A percentile compares a stretch with the other conserved stretches of the same genome.
Conservation (phyloP, 2,888 invertebrate genomes). For the Caenorhabditis afra region DNA sequence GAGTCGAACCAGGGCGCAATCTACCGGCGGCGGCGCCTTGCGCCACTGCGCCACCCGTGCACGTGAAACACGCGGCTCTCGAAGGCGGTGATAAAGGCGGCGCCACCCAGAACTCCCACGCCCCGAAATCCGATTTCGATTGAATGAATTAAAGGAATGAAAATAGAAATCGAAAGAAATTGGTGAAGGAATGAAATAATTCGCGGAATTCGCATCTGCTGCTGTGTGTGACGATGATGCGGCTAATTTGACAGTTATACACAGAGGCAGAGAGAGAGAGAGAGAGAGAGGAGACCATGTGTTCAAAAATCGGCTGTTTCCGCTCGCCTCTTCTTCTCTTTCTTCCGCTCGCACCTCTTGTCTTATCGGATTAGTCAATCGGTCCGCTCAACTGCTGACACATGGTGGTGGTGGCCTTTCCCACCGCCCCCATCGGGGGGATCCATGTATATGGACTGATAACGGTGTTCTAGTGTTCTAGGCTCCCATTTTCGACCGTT, state of each 20-base stretch:
- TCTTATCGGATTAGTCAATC: constrained; percentile 52
- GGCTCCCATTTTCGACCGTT: too few relatives aligned
- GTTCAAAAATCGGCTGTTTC: constrained; percentile 57
- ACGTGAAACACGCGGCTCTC: too few relatives aligned
- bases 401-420: constrained; percentile 8
- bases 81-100: too few relatives aligned
- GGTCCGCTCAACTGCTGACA: constrained; percentile 8
- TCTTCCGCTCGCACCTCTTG: constrained; percentile 11
- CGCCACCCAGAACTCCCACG: too few relatives aligned
- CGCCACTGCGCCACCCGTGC: too few relatives aligned
- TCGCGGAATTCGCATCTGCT: constrained; percentile 45
- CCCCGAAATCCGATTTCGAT: too few relatives aligned
- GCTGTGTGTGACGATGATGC: constrained; percentile 50
- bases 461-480: constrained; percentile 1
- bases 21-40: too few relatives aligned
- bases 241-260: constrained; percentile 32
- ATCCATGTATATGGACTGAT: constrained; percentile 3
- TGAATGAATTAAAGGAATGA: neutral
- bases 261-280: too few relatives aligned
- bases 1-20: too few relatives aligned
- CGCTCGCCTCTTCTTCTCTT: constrained; percentile 37
- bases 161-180: constrained; percentile 17
- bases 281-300: constrained; percentile 39
- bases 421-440: too few relatives aligned
- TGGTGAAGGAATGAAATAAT: constrained; percentile 48